Percentiles rank a stretch among this genome's conserved stretches.
phyloP scores from a whole-genome alignment of 2,888 invertebrate species.

The Trachelus tabidus region DNA sequence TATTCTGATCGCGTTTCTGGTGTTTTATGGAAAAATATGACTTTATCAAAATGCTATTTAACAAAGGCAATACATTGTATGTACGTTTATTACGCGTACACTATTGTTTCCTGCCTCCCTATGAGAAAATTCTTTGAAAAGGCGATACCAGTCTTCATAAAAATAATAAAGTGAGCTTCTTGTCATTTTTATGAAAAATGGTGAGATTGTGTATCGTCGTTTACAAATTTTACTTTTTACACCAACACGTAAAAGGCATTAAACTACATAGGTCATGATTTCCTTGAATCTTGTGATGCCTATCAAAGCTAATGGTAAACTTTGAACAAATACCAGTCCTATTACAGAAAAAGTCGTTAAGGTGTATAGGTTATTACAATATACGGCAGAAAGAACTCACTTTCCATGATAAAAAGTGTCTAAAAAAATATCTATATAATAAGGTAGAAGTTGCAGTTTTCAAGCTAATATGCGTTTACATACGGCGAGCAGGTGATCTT shows the following conservation, averaged over 20 bases:
- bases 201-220: constrained; percentile 37
- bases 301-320: constrained; percentile 42
- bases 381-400: constrained; percentile 53
- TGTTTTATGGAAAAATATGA: constrained; percentile 66
- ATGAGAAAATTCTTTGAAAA: constrained; percentile 48
- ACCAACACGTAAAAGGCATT: constrained; percentile 61
- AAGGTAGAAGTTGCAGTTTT: constrained; percentile 46
- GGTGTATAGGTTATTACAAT: constrained; percentile 36
- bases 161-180: constrained; percentile 24
- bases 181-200: constrained; percentile 39
- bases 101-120: constrained; percentile 38
- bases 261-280: constrained; percentile 57
- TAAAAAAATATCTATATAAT: constrained; percentile 59
- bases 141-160: constrained; percentile 47
- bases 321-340: constrained; percentile 40
- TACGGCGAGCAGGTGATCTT: constrained; percentile 45
- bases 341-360: constrained; percentile 36
- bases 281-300: constrained; percentile 34
- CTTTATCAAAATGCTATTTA: constrained; percentile 64
- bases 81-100: constrained; percentile 41
- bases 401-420: constrained; percentile 50
- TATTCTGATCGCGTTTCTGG: constrained; percentile 57
- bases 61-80: constrained; percentile 63
- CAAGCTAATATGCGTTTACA: constrained; percentile 36
- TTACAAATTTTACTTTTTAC: constrained; percentile 49